Percentiles rank a stretch among this genome's conserved stretches.
phyloP scores from a whole-genome alignment of 2,797 vertebrate species.

The Gallinago nigripennis region DNA sequence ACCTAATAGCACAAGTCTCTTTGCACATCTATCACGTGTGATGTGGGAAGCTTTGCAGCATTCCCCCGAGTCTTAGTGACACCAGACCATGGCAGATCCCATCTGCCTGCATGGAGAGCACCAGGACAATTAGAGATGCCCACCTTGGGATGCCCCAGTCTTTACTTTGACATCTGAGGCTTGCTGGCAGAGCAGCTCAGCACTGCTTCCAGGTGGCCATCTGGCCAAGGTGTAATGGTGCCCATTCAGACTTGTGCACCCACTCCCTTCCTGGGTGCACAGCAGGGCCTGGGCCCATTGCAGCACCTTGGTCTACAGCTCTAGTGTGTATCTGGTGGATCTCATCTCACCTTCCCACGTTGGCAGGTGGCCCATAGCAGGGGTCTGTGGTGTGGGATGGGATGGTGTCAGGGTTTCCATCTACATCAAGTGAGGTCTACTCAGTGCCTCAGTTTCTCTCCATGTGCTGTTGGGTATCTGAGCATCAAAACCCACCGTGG shows the following conservation, averaged over 20 bases:
- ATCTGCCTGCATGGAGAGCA: background rate
- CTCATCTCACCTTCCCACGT: fast-evolving
- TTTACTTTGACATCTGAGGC: background rate
- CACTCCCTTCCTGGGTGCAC: fast-evolving
- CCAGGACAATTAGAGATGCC: background rate
- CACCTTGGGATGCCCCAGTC: background rate
- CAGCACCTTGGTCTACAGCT: background rate
- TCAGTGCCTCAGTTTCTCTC: background rate
- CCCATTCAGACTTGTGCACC: background rate
- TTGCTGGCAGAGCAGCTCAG: background rate
- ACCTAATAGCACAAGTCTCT: background rate
- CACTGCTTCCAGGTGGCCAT: background rate
- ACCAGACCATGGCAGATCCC: background rate
- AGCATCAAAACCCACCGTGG: background rate
- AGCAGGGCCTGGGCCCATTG: fast-evolving
- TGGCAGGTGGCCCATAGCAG: background rate
- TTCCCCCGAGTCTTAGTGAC: background rate
- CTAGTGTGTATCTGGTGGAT: fast-evolving
- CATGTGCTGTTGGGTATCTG: background rate
- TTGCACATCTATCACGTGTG: fast-evolving
- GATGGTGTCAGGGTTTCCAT: fast-evolving
- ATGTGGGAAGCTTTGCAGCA: background rate
- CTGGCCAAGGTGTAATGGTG: background rate
- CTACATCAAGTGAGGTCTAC: fast-evolving
- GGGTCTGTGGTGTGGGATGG: fast-evolving